phyloP scores from a whole-genome alignment of 2,113 vertebrate species.

The Antennarius striatus region DNA sequence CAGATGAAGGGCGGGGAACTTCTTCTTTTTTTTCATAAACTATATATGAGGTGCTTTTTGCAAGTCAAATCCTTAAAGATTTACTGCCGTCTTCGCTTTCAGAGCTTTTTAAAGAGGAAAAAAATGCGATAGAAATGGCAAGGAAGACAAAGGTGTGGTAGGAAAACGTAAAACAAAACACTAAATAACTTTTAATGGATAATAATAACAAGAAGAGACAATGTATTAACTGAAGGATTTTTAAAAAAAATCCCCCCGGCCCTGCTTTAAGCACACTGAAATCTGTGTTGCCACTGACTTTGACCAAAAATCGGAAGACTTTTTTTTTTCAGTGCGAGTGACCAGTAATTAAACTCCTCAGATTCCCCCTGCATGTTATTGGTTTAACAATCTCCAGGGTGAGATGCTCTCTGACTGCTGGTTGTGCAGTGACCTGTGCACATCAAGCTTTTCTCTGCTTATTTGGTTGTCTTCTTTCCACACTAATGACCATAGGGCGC shows the following conservation, averaged over 20 bases:
- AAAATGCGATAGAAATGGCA: conserved; percentile 53
- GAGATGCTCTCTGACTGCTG: conserved; percentile 79
- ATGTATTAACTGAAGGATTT: too few relatives aligned
- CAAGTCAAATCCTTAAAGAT: conserved; percentile 92
- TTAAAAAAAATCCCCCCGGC: too few relatives aligned
- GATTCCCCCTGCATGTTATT: conserved; percentile 63
- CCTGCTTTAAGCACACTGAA: too few relatives aligned
- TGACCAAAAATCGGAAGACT: conserved; percentile 3
- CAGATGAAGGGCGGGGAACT: conserved; percentile 63
- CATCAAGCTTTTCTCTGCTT: conserved; percentile 78
- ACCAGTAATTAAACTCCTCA: conserved; percentile 73
- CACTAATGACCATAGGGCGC: conserved; percentile 81
- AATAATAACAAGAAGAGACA: too few relatives aligned
- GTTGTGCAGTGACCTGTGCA: conserved; percentile 83
- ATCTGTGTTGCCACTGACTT: too few relatives aligned
- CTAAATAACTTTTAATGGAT: too few relatives aligned
- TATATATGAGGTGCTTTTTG: conserved; percentile 98
- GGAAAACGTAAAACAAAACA: too few relatives aligned
- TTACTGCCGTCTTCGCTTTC: conserved; percentile 63
- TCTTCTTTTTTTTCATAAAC: conserved; percentile 90
- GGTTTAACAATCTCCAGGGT: conserved; percentile 65
- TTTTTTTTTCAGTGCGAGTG: conserved; percentile 36
- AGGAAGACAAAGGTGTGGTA: conserved; percentile 14
- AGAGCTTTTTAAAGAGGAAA: conserved; percentile 70
- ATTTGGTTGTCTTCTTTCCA: conserved; percentile 81